Evolutionary conservation across 2,888 invertebrate species (phyloP).

Genomic region (Pecten maximus): DNA sequence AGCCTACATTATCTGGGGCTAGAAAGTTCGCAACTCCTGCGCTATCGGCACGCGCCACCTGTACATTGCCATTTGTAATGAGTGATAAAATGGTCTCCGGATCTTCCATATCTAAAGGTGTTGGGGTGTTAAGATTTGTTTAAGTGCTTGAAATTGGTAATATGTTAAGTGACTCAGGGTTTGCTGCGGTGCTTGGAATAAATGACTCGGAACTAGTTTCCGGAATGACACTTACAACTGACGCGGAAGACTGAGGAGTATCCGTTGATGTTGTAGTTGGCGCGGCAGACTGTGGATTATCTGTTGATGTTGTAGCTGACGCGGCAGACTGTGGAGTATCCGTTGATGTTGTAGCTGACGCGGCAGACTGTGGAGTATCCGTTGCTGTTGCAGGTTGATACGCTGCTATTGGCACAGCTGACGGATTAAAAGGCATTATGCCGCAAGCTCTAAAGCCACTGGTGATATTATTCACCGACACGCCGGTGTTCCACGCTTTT

Average conservation of each 20-base stretch:
- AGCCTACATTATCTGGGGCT: neutral
- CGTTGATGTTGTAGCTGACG: neutral
- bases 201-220: neutral
- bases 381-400: slow-evolving; percentile 46
- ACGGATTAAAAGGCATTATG: slow-evolving; percentile 53
- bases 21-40: neutral
- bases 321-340: neutral
- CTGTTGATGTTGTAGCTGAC: neutral
- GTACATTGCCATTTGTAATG: neutral
- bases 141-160: too few species aligned
- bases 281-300: neutral
- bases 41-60: neutral
- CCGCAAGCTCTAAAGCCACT: slow-evolving; percentile 58
- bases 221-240: neutral
- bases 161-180: too few species aligned
- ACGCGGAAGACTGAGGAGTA: neutral
- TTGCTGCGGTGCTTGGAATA: neutral
- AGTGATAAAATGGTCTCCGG: slow-evolving; percentile 39
- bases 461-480: slow-evolving; percentile 44
- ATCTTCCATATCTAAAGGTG: slow-evolving; percentile 36
- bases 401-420: slow-evolving; percentile 41
- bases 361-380: neutral
- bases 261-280: neutral
- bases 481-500: slow-evolving; percentile 52
- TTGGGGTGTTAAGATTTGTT: too few species aligned